Conservation (phyloP, 2,888 invertebrate species). For the Odontomyia ornata region DNA sequence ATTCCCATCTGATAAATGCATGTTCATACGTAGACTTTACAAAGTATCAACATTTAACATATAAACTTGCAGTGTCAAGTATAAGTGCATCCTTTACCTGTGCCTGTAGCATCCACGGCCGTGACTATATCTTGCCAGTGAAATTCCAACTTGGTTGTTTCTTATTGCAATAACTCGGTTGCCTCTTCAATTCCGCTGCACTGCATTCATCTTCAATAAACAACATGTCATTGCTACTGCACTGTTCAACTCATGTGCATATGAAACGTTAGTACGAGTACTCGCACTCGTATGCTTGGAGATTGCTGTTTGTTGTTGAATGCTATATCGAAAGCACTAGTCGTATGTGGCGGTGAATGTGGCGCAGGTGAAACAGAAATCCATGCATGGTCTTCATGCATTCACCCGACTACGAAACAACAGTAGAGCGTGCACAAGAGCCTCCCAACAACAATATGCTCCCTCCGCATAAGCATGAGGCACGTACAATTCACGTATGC, state of each 20-base stretch:
- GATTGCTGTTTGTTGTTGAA: background rate
- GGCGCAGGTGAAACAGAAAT: slow-evolving; percentile 1
- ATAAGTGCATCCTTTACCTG: background rate
- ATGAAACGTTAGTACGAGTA: slow-evolving; percentile 5
- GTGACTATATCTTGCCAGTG: background rate
- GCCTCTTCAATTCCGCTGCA: slow-evolving; percentile 33
- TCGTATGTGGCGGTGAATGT: background rate
- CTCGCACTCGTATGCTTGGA: no score
- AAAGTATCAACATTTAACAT: background rate
- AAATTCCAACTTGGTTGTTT: background rate
- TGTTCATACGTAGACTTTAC: background rate
- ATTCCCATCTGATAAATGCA: background rate
- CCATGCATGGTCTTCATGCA: background rate
- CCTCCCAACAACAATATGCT: slow-evolving; percentile 5
- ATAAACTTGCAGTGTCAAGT: background rate
- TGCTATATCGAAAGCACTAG: background rate
- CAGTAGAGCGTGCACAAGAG: background rate
- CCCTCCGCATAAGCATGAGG: background rate
- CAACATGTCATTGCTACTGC: slow-evolving; percentile 29
- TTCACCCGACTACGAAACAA: background rate
- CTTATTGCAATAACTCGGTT: slow-evolving; percentile 14
- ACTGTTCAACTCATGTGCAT: slow-evolving; percentile 4
- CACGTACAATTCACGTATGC: slow-evolving; percentile 22
- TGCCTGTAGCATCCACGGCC: background rate
- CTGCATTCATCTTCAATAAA: slow-evolving; percentile 11